Evolutionary conservation across 2,888 invertebrate species (phyloP).

Genomic region (Liodrosophila aerea): DNA sequence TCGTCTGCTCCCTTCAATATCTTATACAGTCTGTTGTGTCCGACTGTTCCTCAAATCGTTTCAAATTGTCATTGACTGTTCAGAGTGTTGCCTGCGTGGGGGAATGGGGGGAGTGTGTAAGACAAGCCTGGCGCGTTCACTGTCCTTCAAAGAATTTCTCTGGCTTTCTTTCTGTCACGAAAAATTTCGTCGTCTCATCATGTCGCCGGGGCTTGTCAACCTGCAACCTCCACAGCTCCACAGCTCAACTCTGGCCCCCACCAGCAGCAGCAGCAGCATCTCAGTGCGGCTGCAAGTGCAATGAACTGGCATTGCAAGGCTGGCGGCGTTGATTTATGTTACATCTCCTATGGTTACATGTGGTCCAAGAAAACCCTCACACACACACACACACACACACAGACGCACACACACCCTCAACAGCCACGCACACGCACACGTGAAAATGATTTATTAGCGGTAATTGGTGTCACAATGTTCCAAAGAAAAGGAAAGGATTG

Average conservation of each 20-base stretch:
- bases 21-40: background rate
- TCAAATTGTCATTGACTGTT: constrained; percentile 67
- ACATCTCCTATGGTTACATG: constrained; percentile 74
- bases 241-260: constrained; percentile 3
- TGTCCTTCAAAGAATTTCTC: constrained; percentile 77
- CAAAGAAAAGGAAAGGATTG: constrained; percentile 75
- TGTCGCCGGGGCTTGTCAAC: constrained; percentile 74
- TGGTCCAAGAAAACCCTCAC: constrained; percentile 31
- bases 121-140: constrained; percentile 26
- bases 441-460: constrained; percentile 79
- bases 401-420: constrained; percentile 48
- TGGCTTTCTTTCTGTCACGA: constrained; percentile 57
- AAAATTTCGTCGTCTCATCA: constrained; percentile 73
- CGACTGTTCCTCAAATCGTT: too few species aligned
- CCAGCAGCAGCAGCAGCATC: constrained; percentile 9
- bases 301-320: constrained; percentile 72
- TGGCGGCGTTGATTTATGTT: constrained; percentile 77
- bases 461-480: constrained; percentile 78
- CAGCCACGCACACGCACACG: constrained; percentile 37
- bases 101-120: background rate
- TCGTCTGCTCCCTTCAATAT: too few species aligned
- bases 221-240: constrained; percentile 42
- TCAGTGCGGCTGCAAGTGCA: constrained; percentile 66
- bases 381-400: background rate
- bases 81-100: constrained; percentile 1